Evolutionary conservation across 2,113 vertebrate genomes (phyloP).

Genomic region (Pelobates fuscus): DNA sequence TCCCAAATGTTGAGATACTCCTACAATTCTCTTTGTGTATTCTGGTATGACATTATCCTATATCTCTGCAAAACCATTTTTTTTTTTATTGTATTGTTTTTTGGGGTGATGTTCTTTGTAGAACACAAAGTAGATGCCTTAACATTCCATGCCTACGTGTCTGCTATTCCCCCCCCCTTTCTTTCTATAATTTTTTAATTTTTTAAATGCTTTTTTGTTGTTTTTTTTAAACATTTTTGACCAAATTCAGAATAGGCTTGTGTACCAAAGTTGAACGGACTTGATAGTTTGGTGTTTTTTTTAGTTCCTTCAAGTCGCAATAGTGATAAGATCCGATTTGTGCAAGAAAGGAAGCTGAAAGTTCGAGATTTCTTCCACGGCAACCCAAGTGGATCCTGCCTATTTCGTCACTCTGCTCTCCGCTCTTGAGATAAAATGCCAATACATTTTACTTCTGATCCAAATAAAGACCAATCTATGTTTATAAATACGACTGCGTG

Average conservation of each 20-base stretch:
- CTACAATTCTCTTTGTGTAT: no score
- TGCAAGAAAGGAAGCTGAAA: conserved; percentile 12
- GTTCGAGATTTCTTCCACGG: background rate
- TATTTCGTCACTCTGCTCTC: background rate
- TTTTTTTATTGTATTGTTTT: background rate
- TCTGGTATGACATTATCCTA: no score
- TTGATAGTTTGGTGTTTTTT: background rate
- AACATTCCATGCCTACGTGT: conserved; percentile 23
- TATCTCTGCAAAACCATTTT: background rate
- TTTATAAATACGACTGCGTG: conserved; percentile 35
- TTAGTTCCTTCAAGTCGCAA: no score
- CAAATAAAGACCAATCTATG: conserved; percentile 48
- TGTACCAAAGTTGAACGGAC: background rate
- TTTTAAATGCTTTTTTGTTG: no score
- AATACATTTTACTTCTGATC: conserved; percentile 41
- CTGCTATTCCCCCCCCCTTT: no score
- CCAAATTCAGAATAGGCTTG: conserved; percentile 12
- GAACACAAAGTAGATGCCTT: background rate
- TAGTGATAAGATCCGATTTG: background rate
- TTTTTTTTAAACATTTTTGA: conserved; percentile 9
- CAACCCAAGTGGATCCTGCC: background rate
- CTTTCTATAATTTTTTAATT: no score
- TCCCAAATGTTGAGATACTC: no score
- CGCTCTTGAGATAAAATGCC: conserved; percentile 7
- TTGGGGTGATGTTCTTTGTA: background rate